Conservation (phyloP, 2,888 invertebrate species). For the Nomada flava region DNA sequence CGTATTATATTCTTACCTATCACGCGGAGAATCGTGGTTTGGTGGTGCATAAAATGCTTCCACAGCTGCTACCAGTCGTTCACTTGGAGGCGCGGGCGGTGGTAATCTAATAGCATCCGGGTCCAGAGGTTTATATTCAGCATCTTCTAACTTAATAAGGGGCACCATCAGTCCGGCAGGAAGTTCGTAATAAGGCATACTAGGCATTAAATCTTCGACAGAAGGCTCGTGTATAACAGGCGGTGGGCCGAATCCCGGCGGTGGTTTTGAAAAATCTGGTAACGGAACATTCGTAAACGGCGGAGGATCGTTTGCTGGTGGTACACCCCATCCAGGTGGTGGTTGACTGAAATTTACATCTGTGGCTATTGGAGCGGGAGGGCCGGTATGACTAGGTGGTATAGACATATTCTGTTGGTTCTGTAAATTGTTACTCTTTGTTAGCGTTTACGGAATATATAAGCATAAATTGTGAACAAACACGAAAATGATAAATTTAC, state of each 20-base stretch:
- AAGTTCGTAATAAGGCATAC: constrained; percentile 97
- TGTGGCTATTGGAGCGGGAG: constrained; percentile 85
- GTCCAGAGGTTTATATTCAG: constrained; percentile 95
- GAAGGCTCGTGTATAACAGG: constrained; percentile 83
- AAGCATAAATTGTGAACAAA: neutral
- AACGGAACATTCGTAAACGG: constrained; percentile 82
- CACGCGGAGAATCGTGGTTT: constrained; percentile 97
- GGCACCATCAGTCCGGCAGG: constrained; percentile 99
- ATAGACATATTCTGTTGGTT: constrained; percentile 76
- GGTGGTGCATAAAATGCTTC: constrained; percentile 98
- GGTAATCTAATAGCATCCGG: constrained; percentile 96
- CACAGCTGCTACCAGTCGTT: constrained; percentile 95
- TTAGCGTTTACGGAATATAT: neutral
- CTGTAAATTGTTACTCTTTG: constrained; percentile 49
- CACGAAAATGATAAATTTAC: constrained; percentile 35
- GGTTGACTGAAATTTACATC: constrained; percentile 86
- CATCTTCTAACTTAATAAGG: constrained; percentile 96
- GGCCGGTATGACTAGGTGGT: constrained; percentile 79
- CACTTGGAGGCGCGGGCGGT: constrained; percentile 97
- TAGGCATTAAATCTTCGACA: constrained; percentile 93
- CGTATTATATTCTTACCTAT: constrained; percentile 87
- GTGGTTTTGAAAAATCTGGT: constrained; percentile 94
- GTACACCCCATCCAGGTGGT: constrained; percentile 86
- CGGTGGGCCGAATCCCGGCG: constrained; percentile 90
- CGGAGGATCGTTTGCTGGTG: constrained; percentile 75